Evolutionary conservation across 2,888 invertebrate species (phyloP), one percentile per base, ranked within the genome.

Genomic region (Cheilosia grossa): DNA sequence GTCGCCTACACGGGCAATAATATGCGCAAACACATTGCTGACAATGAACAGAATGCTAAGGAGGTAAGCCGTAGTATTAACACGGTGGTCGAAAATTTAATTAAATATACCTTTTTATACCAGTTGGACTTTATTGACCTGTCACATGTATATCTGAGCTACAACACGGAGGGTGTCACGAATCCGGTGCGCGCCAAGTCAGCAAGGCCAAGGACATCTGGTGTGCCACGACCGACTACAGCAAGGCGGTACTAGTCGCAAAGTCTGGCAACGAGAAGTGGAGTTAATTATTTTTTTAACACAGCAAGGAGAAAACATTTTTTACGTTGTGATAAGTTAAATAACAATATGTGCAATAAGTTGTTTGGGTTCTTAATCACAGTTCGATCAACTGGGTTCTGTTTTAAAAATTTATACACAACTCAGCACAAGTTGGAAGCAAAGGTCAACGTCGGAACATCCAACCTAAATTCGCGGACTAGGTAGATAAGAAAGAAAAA

Each of bases 1-100:
- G 98, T 99, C 7, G 99, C 99, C 0, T 99, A 99, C 92, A 98
- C 99, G 7, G 99, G 99, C 0, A 99, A 99, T 93, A 99, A 99
- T 91, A 99, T 99, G 98, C 94, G 96, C 79, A 96, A 97, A 90
- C 94, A 94, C 88, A 92, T 93, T 49, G 88, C 90, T 21, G 91
- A 92, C 44, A 89, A 92, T 70, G 91, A 91, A 81, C 88, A 90
- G 15, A 90, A 89, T 61, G 89, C 89, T 27, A 92, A 92, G 88
- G 92, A 92, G 78, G 88, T 88, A 21, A 64, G 21, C 5, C 15
- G 4, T 21, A 1, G 27, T 2, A 24, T 27, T 27, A 6, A 6
- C 4, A 2, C 24, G 10, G 15, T 21, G 6, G 42, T 9, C 19
- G 42, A 42, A 17, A 30, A 10, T 13, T 17, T 51, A 59, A 47